Evolutionary conservation across 2,113 vertebrate genomes (phyloP).

Genomic region (Platichthys stellatus): DNA sequence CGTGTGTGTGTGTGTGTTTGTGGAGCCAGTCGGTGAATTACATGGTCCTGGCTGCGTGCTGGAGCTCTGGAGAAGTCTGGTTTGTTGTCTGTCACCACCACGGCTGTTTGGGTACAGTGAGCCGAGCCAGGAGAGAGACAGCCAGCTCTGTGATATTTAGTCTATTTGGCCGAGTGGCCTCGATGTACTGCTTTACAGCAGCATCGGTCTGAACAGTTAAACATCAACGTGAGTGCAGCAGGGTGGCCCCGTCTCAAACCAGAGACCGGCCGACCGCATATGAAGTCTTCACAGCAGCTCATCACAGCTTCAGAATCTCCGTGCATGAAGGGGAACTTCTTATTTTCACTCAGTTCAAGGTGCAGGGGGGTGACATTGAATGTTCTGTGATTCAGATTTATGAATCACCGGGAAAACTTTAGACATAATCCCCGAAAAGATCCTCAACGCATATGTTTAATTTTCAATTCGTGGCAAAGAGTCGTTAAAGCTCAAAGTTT

Average conservation of each 20-base stretch:
- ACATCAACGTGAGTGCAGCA: not conserved
- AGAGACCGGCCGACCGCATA: slow-evolving; percentile 5
- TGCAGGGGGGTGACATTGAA: slow-evolving; percentile 5
- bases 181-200: slow-evolving; percentile 22
- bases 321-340: not conserved
- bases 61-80: slow-evolving; percentile 47
- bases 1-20: not conserved
- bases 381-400: not conserved
- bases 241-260: not conserved
- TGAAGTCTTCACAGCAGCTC: slow-evolving; percentile 15
- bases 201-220: not conserved
- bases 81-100: slow-evolving; percentile 67
- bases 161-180: slow-evolving; percentile 44
- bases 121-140: slow-evolving; percentile 23
- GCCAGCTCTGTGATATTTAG: slow-evolving; percentile 37
- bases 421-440: no score
- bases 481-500: no score
- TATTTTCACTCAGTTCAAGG: not conserved
- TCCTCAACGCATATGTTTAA: no score
- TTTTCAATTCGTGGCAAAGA: no score
- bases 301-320: not conserved
- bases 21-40: slow-evolving; percentile 36
- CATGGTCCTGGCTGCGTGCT: slow-evolving; percentile 32
- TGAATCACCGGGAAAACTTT: not conserved
- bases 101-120: slow-evolving; percentile 43